Evolutionary conservation across 1,140 invertebrate species (phyloP), one percentile per base, ranked within the genome.

Genomic region (Paraescarpia echinospica): DNA sequence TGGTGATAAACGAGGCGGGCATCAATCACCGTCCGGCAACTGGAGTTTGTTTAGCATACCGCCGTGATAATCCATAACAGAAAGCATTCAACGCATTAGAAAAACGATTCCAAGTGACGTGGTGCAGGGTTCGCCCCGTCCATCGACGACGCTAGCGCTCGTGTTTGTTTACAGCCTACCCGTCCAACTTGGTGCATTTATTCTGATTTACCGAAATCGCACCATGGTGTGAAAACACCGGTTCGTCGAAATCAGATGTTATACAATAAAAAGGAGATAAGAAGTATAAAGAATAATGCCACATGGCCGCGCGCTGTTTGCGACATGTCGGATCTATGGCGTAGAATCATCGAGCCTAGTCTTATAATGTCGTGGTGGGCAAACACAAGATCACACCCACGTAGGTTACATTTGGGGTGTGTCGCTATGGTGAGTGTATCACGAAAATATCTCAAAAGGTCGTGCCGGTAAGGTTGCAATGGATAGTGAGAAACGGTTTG

Each of bases 151-250:
- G 59, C 9, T 6, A 0, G 59, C 9, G 14, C 59, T 12, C 2
- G 59, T 31, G 27, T 77, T 1, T 77, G 59, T 77, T 77, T 77
- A 77, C 59, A 12, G 22, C 27, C 1, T 12, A 31, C 59, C 59
- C 59, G 59, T 77, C 27, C 1, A 18, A 77, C 59, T 31, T 77
- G 59, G 22, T 77, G 59, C 59, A 18, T 77, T 12, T 27, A 2
- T 77, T 77, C 59, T 77, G 59, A 77, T 77, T 77, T 77, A 77
- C 59, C 27, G 59, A 77, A 77, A 77, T 77, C 59, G 59, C 59
- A 77, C 59, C 59, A 77, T 27, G 9, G 22, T 77, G 59, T 18
- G 59, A 77, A 77, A 77, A 77, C 59, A 4, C 59, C 59, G 59
- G 22, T 77, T 77, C 59, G 59, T 22, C 59, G 59, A 77, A 77